These are phyloP conservation scores for Machaerirhynchus nigripectus DNA, from an alignment of 2,113 vertebrate genomes.

Conservation along the genomic window DNA sequence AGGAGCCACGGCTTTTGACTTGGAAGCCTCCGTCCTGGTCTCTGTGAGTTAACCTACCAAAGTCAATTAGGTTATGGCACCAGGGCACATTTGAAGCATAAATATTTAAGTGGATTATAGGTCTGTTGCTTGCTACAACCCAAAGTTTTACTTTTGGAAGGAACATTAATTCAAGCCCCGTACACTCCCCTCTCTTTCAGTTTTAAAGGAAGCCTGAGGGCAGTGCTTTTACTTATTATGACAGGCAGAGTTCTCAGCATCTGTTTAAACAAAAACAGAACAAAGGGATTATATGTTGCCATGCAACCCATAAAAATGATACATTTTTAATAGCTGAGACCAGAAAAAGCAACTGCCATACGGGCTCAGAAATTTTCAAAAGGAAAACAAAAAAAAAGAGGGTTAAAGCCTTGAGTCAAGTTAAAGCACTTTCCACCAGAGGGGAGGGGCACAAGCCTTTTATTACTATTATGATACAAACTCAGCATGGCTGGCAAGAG, in stretches of 20 bases:
- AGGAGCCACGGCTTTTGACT: neutral
- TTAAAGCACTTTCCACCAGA: neutral
- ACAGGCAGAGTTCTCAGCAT: conserved; percentile 41
- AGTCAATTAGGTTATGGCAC: neutral
- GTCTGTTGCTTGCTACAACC: neutral
- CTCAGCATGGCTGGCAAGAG: neutral
- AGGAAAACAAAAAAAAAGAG: neutral
- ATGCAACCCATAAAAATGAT: conserved; percentile 56
- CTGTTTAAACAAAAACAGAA: conserved; percentile 62
- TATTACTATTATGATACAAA: neutral
- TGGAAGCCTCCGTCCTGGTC: neutral
- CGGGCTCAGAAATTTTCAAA: neutral
- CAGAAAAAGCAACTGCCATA: neutral
- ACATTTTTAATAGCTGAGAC: conserved; percentile 42
- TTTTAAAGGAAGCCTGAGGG: conserved; percentile 22
- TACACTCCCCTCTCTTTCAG: neutral
- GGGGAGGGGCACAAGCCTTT: neutral
- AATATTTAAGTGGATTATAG: neutral
- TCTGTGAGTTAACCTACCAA: rapidly evolving
- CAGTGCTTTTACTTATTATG: conserved; percentile 29
- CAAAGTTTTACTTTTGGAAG: neutral
- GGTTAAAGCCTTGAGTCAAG: neutral
- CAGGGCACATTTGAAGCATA: neutral
- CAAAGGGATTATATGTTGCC: conserved; percentile 57
- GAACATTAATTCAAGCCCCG: neutral